Conservation (phyloP, 2,113 vertebrate genomes). For the Centropus unirufus region DNA sequence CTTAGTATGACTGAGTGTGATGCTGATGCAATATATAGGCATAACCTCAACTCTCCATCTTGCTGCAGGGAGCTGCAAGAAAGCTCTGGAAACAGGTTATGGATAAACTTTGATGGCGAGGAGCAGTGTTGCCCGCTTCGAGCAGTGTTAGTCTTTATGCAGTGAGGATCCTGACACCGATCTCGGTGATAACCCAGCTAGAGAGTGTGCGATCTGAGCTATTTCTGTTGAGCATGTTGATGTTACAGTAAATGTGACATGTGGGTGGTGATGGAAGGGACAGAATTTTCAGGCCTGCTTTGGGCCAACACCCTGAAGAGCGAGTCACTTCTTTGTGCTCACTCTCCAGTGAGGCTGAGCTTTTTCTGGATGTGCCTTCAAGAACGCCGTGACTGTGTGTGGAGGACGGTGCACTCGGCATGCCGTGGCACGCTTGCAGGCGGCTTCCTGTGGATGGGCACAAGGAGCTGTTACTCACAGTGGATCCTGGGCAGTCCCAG, state of each 20-base stretch:
- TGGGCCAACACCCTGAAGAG: conserved; percentile 22
- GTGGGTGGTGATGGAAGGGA: conserved; percentile 58
- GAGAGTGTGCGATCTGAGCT: not conserved
- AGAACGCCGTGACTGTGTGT: not conserved
- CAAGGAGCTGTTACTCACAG: not conserved
- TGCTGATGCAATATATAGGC: not conserved
- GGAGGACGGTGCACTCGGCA: accelerated
- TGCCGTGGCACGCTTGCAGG: not conserved
- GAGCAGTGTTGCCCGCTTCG: not conserved
- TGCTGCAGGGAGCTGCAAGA: not conserved
- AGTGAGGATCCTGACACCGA: conserved; percentile 45
- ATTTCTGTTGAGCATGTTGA: conserved; percentile 46
- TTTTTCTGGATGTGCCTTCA: not conserved
- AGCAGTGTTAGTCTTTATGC: conserved; percentile 45
- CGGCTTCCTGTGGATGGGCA: not conserved
- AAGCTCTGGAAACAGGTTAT: not conserved
- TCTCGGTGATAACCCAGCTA: conserved; percentile 36
- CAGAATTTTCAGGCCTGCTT: conserved; percentile 54
- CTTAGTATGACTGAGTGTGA: not conserved
- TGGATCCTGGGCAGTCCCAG: not conserved
- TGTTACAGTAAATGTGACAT: conserved; percentile 42
- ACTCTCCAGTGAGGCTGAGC: not conserved
- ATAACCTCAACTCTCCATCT: not conserved
- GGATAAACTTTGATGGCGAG: not conserved
- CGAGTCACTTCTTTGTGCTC: not conserved